These are phyloP conservation scores for Caloenas nicobarica DNA, from an alignment of 2,113 vertebrate genomes.

Conservation along the genomic window DNA sequence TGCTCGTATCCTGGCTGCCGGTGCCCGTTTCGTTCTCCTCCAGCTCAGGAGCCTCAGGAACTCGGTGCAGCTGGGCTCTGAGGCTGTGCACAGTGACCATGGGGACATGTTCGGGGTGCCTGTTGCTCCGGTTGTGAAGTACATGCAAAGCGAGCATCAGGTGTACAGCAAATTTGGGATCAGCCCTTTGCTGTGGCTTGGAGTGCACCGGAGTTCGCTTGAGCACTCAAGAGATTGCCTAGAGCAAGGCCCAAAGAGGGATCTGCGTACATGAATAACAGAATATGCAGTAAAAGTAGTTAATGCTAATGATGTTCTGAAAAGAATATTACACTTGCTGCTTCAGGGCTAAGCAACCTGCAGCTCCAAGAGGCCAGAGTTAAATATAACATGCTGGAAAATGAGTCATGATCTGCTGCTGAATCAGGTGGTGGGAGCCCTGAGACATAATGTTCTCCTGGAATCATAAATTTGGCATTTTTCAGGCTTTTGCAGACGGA, in stretches of 20 bases:
- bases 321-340: background rate
- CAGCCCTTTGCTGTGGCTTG: background rate
- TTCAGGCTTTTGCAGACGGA: background rate
- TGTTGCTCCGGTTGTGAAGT: background rate
- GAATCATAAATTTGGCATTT: background rate
- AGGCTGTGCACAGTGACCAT: background rate
- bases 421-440: background rate
- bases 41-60: background rate
- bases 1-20: rapidly evolving
- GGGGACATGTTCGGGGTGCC: background rate
- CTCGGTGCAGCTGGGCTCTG: no score
- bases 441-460: background rate
- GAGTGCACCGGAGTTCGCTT: background rate
- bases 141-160: background rate
- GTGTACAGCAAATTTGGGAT: background rate
- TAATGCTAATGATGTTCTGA: slow-evolving; percentile 8
- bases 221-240: background rate
- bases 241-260: background rate
- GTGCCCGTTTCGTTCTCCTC: rapidly evolving
- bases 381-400: background rate
- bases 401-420: slow-evolving; percentile 2
- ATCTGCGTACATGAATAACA: background rate
- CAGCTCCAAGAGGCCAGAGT: background rate
- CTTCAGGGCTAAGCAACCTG: background rate
- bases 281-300: background rate